phyloP scores from a whole-genome alignment of 2,113 vertebrate species.

The Fulica atra region DNA sequence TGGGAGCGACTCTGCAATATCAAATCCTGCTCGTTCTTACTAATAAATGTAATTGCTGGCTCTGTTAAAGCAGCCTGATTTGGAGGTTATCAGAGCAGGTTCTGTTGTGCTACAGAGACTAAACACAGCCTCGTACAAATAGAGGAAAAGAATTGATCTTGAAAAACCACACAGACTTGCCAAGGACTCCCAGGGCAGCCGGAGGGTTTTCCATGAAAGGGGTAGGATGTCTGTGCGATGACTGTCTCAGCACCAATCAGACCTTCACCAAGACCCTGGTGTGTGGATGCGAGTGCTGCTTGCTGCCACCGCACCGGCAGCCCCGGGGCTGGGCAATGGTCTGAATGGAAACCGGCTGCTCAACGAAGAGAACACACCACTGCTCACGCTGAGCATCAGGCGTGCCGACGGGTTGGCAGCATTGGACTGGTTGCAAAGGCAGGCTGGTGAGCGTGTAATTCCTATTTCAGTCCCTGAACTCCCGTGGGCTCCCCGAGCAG shows the following conservation, averaged over 20 bases:
- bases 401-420: neutral
- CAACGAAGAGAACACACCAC: neutral
- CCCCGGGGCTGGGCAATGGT: neutral
- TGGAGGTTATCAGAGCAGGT: neutral
- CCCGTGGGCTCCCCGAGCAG: neutral
- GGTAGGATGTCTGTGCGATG: neutral
- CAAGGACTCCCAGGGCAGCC: neutral
- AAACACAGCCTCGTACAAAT: neutral
- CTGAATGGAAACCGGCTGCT: neutral
- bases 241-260: neutral
- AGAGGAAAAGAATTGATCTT: neutral
- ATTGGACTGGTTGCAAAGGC: neutral
- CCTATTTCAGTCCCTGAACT: neutral
- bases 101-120: neutral
- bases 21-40: neutral
- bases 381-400: neutral
- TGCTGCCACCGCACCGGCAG: accelerated
- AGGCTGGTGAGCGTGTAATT: neutral
- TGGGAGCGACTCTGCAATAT: neutral
- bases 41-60: neutral
- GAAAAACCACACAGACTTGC: neutral
- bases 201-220: neutral
- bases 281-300: neutral
- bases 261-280: neutral
- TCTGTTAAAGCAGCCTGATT: neutral